A percentile compares a stretch with the other conserved stretches of the same genome.
Evolutionary conservation across 2,888 invertebrate genomes (phyloP).

Genomic region (Apocheima hispidaria): DNA sequence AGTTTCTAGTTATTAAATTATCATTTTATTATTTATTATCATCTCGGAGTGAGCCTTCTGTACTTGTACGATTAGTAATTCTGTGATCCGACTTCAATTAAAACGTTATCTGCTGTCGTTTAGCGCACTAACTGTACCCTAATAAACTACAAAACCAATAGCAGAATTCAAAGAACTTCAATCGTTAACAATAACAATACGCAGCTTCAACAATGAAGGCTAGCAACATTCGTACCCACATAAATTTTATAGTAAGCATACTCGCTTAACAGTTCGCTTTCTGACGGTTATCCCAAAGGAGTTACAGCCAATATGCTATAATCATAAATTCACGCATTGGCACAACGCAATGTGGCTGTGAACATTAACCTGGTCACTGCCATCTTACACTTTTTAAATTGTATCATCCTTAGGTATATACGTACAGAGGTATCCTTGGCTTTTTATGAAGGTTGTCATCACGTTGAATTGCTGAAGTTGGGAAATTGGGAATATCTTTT

Average conservation of each 20-base stretch:
- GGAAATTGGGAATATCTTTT: too few relatives aligned
- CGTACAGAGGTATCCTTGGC: too few relatives aligned
- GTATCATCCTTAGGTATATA: background rate
- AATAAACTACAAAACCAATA: slow-evolving; percentile 5
- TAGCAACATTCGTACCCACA: slow-evolving; percentile 20
- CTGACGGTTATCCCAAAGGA: slow-evolving; percentile 32
- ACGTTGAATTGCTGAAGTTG: too few relatives aligned
- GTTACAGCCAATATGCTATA: slow-evolving; percentile 38
- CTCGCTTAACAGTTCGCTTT: slow-evolving; percentile 11
- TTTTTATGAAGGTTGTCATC: too few relatives aligned
- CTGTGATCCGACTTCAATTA: slow-evolving; percentile 5
- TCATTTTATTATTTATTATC: too few relatives aligned
- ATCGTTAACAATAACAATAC: slow-evolving; percentile 24
- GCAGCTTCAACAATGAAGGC: slow-evolving; percentile 7
- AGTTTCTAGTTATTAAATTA: too few relatives aligned
- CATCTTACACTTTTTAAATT: slow-evolving; percentile 4
- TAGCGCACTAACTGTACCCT: background rate
- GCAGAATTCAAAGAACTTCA: slow-evolving; percentile 1
- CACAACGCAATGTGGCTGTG: slow-evolving; percentile 8
- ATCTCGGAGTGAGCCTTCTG: too few relatives aligned
- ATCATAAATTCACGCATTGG: slow-evolving; percentile 36
- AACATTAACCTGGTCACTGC: slow-evolving; percentile 15
- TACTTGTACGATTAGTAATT: too few relatives aligned
- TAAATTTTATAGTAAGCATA: slow-evolving; percentile 17
- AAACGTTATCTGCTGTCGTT: background rate